Evolutionary conservation across 1,140 invertebrate genomes (phyloP).

Genomic region (Epicauta chinensis): DNA sequence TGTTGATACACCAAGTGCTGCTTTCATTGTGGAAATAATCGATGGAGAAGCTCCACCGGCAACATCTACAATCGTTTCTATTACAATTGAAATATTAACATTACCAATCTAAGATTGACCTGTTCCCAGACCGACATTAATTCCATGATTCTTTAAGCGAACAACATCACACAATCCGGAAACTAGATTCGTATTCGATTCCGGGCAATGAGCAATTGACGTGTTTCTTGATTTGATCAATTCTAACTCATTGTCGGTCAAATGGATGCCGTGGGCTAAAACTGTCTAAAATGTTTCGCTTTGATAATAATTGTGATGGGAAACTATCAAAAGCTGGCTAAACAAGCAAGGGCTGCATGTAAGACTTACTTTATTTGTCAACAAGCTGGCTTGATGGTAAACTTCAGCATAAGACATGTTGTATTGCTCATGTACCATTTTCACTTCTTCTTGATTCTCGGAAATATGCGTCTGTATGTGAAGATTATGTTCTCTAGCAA

Average conservation of each 20-base stretch:
- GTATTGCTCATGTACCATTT: constrained; percentile 55
- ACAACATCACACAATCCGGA: constrained; percentile 79
- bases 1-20: constrained; percentile 66
- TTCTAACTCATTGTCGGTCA: constrained; percentile 64
- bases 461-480: constrained; percentile 81
- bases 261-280: constrained; percentile 76
- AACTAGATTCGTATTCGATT: constrained; percentile 75
- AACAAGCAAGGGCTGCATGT: too few relatives aligned
- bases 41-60: constrained; percentile 71
- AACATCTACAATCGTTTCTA: constrained; percentile 69
- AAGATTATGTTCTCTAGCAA: constrained; percentile 64
- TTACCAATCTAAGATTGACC: constrained; percentile 45
- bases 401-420: constrained; percentile 63
- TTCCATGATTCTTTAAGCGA: constrained; percentile 52
- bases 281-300: constrained; percentile 51
- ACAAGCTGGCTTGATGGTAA: constrained; percentile 65
- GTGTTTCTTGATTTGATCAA: constrained; percentile 55
- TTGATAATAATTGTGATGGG: constrained; percentile 11
- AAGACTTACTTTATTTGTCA: constrained; percentile 66
- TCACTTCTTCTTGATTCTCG: constrained; percentile 70
- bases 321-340: too few relatives aligned
- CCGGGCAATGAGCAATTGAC: constrained; percentile 78
- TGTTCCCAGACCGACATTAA: constrained; percentile 80
- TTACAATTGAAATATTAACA: too few relatives aligned
- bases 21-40: constrained; percentile 69